A percentile compares a stretch with the other conserved stretches of the same genome.
Conservation (phyloP, 2,797 vertebrate genomes). For the Phalloptychus januarius region DNA sequence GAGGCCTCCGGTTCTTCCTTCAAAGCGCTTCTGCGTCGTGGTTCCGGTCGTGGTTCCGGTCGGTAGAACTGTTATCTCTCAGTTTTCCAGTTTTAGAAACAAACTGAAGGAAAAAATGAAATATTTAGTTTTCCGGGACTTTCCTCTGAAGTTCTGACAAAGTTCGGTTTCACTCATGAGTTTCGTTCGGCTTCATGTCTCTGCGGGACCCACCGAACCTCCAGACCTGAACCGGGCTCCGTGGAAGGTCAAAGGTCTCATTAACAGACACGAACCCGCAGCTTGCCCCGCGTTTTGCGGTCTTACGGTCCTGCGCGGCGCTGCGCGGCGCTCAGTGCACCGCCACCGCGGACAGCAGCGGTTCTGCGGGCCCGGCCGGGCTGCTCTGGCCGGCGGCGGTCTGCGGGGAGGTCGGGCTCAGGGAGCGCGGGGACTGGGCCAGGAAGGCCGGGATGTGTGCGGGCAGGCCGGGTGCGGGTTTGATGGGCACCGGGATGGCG, state of each 20-base stretch:
- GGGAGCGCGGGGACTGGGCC: slow-evolving; percentile 89
- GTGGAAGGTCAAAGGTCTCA: neutral
- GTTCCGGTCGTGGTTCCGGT: neutral
- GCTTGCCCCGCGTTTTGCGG: neutral
- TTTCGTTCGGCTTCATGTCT: neutral
- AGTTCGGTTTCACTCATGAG: neutral
- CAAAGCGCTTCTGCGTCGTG: neutral
- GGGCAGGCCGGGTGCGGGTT: slow-evolving; percentile 86
- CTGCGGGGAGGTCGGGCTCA: slow-evolving; percentile 93
- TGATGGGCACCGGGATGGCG: slow-evolving; percentile 94
- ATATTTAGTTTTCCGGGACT: neutral
- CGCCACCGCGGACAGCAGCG: slow-evolving; percentile 87
- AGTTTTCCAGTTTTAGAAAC: neutral
- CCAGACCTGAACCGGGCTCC: neutral
- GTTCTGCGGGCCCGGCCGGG: slow-evolving; percentile 89
- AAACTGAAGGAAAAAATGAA: neutral
- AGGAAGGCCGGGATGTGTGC: slow-evolving; percentile 90
- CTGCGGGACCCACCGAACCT: neutral
- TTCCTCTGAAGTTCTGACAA: neutral
- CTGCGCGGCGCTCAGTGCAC: slow-evolving; percentile 84
- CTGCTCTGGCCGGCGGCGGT: slow-evolving; percentile 92
- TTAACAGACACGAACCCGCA: neutral
- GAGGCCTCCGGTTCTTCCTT: neutral
- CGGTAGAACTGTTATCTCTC: neutral
- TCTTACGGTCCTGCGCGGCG: neutral